Conservation (phyloP, 2,888 invertebrate species). For the Aphrophora alni region DNA sequence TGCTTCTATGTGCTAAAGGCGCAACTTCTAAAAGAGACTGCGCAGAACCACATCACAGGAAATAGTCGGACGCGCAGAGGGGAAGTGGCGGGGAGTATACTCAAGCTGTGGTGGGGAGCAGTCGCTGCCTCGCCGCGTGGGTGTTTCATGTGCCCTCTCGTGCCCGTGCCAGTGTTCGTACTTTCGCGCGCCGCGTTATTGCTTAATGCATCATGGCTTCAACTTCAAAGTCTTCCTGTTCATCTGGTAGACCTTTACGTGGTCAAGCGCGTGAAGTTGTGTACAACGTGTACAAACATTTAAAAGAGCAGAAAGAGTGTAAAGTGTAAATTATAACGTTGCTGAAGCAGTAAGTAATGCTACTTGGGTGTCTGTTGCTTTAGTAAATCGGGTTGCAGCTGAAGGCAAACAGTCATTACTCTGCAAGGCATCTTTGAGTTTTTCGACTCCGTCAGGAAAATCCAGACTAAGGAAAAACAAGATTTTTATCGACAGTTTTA, state of each 20-base stretch:
- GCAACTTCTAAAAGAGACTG: too few species aligned
- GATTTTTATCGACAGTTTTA: neutral
- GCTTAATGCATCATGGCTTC: neutral
- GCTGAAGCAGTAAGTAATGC: neutral
- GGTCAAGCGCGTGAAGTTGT: too few species aligned
- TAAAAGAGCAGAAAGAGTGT: neutral
- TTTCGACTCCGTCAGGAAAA: constrained; percentile 6
- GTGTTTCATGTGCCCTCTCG: too few species aligned
- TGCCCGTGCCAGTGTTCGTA: too few species aligned
- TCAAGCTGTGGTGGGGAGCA: too few species aligned
- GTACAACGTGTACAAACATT: too few species aligned
- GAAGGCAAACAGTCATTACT: neutral
- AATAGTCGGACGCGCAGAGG: too few species aligned
- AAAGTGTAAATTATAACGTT: neutral
- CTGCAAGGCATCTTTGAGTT: neutral
- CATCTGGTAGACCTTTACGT: too few species aligned
- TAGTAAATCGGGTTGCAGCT: neutral
- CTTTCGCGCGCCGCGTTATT: neutral
- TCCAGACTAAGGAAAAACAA: neutral
- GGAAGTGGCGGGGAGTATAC: too few species aligned
- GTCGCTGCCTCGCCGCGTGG: too few species aligned
- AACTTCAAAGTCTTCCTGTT: neutral
- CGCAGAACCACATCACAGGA: too few species aligned
- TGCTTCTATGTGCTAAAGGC: too few species aligned
- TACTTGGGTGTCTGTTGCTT: neutral